Base-by-base conservation (phyloP, 1,140 invertebrate species). In the Orussus abietinus region DNA sequence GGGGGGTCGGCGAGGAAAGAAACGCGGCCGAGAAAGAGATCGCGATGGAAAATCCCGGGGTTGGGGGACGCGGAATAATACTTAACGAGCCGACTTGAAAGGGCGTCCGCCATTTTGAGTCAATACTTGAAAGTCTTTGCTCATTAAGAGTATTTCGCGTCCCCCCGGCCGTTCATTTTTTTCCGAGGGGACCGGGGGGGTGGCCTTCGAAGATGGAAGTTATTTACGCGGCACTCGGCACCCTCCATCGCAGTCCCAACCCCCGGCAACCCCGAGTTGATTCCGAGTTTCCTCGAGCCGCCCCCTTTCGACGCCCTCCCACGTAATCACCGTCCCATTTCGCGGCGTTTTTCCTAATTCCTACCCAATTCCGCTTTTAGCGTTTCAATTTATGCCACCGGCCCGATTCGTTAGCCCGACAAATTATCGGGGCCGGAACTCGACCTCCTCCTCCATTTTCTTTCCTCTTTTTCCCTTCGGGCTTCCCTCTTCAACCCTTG, bases 11-110 rank as follows among this genome's bases (percentile, higher is more conserved):
- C n/a, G n/a, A n/a, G n/a, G n/a, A n/a, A n/a, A n/a, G n/a, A n/a
- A n/a, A n/a, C n/a, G n/a, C n/a, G n/a, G n/a, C n/a, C n/a, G n/a
- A n/a, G n/a, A n/a, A n/a, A n/a, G n/a, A n/a, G n/a, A n/a, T n/a
- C n/a, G n/a, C n/a, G n/a, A n/a, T n/a, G n/a, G n/a, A n/a, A n/a
- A n/a, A 32, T 47, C 40, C 42, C 39, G 32, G 5, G 41, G 39
- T 41, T 51, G 53, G 32, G 39, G 57, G 53, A 65, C 54, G 59
- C 68, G 64, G 68, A 71, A 71, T 69, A 71, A n/a, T 69, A 66
- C 66, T 69, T 69, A 69, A 71, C 66, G 68, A 69, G 68, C 64
- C 68, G 68, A 71, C 65, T 69, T 62, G 67, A 71, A 69, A 69
- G 66, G 66, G 64, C 62, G 64, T 57, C 61, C 59, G 58, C 59